Percentiles rank a stretch among this genome's conserved stretches.
These are phyloP conservation scores for Laothoe populi DNA, from an alignment of 2,888 invertebrate species.

Conservation along the genomic window DNA sequence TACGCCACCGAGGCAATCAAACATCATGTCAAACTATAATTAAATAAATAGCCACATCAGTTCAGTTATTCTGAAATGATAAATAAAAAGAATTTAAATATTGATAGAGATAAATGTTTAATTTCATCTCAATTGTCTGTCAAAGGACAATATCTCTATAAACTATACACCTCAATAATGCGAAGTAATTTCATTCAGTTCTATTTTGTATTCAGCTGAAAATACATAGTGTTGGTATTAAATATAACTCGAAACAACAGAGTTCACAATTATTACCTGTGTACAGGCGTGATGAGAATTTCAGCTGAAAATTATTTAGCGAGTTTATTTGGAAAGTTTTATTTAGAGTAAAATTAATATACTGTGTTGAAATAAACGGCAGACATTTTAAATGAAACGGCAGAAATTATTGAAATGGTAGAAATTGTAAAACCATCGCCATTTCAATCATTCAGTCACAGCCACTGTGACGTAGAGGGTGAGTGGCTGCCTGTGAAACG, in stretches of 20 bases:
- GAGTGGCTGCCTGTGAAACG: too few relatives aligned
- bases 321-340: not conserved
- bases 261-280: conserved; percentile 2
- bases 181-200: not conserved
- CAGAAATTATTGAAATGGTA: too few relatives aligned
- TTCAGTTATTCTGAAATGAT: too few relatives aligned
- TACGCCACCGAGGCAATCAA: too few relatives aligned
- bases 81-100: too few relatives aligned
- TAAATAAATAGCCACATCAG: too few relatives aligned
- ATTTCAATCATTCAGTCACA: too few relatives aligned
- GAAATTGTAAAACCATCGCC: too few relatives aligned
- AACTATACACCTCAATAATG: not conserved
- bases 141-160: not conserved
- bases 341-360: not conserved
- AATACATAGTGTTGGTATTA: not conserved
- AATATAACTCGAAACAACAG: not conserved
- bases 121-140: too few relatives aligned
- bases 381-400: not conserved
- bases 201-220: conserved; percentile 1
- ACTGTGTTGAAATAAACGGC: not conserved
- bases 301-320: not conserved
- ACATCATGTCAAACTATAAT: too few relatives aligned
- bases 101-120: too few relatives aligned
- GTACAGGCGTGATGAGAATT: not conserved
- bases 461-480: too few relatives aligned